Evolutionary conservation across 2,113 vertebrate species (phyloP), one percentile per base, ranked within the genome.

Genomic region (Nasalis larvatus): DNA sequence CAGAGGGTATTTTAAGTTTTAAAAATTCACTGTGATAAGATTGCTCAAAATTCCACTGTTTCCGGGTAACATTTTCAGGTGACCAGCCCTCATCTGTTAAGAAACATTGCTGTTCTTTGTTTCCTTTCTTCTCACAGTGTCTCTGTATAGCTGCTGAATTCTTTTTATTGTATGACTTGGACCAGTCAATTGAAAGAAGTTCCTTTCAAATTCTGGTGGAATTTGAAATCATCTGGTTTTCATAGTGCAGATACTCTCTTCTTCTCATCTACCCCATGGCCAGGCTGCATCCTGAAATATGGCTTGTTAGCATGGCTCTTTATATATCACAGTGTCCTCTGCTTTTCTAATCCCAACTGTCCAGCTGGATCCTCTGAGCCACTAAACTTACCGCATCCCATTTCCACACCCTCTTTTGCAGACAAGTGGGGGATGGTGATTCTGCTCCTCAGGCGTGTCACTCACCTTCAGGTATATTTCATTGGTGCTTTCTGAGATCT

Each of bases 281-380:
- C 85, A 76, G 56, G 17, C 45, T 42, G 74, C 47, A 47, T 76
- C 81, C 91, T 66, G 52, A 60, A 85, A 86, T 58, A 20, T 7
- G 40, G 82, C 93, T 95, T 54, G 14, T 82, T 80, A 58, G 49
- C 52, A 68, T 37, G 23, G 60, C 66, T 45, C 85, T 77, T 56
- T 80, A 91, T 95, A 35, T 96, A 95, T 97, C 97, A 83, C 12
- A 16, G 6, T 54, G 58, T 47, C 56, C 12, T 17, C 37, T 56
- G 66, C 37, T n/a, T 45, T 35, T 56, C 37, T 82, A 42, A 37
- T 2, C 66, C 16, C 32, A 17, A 32, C 8, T 8, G 68, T 58
- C 49, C 54, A 25, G 40, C 5, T 8, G 35, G 78, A 35, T 35
- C 32, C 45, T 52, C 27, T 54, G 40, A 37, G 58, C 78, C 60